phyloP scores from a whole-genome alignment of 1,140 invertebrate species.

The Cherax destructor region DNA sequence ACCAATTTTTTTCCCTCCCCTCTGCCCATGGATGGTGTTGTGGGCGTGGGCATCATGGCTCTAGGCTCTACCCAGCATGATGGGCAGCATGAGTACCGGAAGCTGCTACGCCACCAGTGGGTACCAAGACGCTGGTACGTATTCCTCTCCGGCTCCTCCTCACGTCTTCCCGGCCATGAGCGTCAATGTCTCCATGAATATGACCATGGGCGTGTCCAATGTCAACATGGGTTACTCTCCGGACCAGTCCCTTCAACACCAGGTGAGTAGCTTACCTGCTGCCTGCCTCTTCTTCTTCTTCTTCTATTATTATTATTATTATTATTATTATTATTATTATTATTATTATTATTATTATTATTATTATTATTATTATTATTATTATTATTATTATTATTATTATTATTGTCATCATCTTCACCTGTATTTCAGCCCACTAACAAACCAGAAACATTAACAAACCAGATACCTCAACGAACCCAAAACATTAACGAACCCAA shows the following conservation, averaged over 20 bases:
- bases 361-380: too few species aligned
- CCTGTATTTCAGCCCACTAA: too few species aligned
- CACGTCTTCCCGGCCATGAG: conserved; percentile 89
- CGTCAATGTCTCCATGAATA: conserved; percentile 97
- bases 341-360: too few species aligned
- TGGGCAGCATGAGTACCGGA: conserved; percentile 71
- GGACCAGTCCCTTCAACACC: conserved; percentile 77
- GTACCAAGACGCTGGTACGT: conserved; percentile 69
- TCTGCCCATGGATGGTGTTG: background rate
- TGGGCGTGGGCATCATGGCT: background rate
- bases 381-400: too few species aligned
- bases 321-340: background rate
- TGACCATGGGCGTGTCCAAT: conserved; percentile 86
- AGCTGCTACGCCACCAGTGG: conserved; percentile 72
- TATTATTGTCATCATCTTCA: too few species aligned
- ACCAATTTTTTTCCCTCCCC: too few species aligned
- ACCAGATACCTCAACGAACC: too few species aligned
- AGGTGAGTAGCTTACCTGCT: conserved; percentile 71
- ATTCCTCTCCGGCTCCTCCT: conserved; percentile 45
- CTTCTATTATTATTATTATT: background rate
- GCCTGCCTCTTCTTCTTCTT: background rate
- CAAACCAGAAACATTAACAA: too few species aligned
- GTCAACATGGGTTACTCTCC: conserved; percentile 81
- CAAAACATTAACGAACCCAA: too few species aligned
- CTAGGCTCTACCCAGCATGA: conserved; percentile 68